Percentiles rank a stretch among this genome's conserved stretches.
Evolutionary conservation across 1,140 invertebrate genomes (phyloP).

Genomic region (Phymorhynchus buccinoides): DNA sequence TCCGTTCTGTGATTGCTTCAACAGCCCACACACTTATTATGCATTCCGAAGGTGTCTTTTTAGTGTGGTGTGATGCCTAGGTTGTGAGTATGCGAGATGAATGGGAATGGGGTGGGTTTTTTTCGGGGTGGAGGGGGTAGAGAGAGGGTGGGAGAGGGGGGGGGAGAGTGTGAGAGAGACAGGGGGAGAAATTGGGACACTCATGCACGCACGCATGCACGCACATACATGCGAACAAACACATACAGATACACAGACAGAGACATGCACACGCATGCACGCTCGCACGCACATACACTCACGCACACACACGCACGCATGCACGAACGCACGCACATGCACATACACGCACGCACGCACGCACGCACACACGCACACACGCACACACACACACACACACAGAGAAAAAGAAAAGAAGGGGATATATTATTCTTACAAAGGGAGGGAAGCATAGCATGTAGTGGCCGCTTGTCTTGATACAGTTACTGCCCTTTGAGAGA

Average conservation of each 20-base stretch:
- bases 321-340: too few species aligned
- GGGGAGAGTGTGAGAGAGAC: neutral
- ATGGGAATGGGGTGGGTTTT: neutral
- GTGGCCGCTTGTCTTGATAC: too few species aligned
- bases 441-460: too few species aligned
- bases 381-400: neutral
- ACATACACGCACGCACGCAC: neutral
- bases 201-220: neutral
- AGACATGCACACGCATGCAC: too few species aligned
- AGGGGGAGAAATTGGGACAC: neutral
- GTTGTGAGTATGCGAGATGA: neutral
- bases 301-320: too few species aligned
- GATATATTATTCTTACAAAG: neutral
- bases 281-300: too few species aligned
- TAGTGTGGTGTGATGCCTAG: too few species aligned
- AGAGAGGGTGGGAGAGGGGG: too few species aligned
- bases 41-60: too few species aligned
- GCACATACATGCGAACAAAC: neutral
- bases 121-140: neutral
- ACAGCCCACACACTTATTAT: too few species aligned
- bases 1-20: neutral
- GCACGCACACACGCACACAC: neutral
- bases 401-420: too few species aligned
- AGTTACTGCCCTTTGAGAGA: too few species aligned
- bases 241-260: neutral